Evolutionary conservation across 2,888 invertebrate genomes (phyloP), one percentile per base, ranked within the genome.

Genomic region (Saturnia pavonia): DNA sequence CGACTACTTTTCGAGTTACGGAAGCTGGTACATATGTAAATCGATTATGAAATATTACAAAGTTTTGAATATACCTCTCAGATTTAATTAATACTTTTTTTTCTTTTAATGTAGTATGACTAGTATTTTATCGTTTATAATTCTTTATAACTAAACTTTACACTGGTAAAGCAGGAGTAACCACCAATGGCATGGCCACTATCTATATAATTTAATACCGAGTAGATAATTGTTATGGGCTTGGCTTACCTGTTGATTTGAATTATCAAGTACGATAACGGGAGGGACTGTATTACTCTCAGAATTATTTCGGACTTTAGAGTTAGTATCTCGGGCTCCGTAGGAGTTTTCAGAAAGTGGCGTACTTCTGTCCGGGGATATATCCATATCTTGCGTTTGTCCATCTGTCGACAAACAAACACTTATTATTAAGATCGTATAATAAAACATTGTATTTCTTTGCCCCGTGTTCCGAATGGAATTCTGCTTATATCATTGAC

Each of bases 351-450:
- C 97, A 42, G 97, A 97, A 72, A 97, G 96, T 57, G 97, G 97
- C 74, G 97, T 98, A 85, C 97, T 98, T 85, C 97, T 96, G 79
- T 97, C 97, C 22, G 98, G 98, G 73, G 98, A 98, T 84, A 98
- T 98, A 85, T 99, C 98, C 98, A 98, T 98, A 85, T 98, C 98
- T 90, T 98, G 97, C 76, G 94, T 94, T 74, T 95, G 95, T 70
- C 91, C 93, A 85, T 93, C 92, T 92, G 77, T 67, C 70, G 73
- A 77, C 16, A 73, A 69, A 19, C 7, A 19, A 43, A 42, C 25
- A 12, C 22, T 65, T 66, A 66, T 40, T 54, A 54, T 27, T 9
- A 60, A 14, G 25, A 60, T 60, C 14, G 1, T 6, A 60, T 2
- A 4, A 14, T 1, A 43, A 43, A 43, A 22, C 42, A 66, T 25